These are phyloP conservation scores for Macrophya annulata DNA, from an alignment of 2,888 invertebrate genomes.

Conservation along the genomic window DNA sequence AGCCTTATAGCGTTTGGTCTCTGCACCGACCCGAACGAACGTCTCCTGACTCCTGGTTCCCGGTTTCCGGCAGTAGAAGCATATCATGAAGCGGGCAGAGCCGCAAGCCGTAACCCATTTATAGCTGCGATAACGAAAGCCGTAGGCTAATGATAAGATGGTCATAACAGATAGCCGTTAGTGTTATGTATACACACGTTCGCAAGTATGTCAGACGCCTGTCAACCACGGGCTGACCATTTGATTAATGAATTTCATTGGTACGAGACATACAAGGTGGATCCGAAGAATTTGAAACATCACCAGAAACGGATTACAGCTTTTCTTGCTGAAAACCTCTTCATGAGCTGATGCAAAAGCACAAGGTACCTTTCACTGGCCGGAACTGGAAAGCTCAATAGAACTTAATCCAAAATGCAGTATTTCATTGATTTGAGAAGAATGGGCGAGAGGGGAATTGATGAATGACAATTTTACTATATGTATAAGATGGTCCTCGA, in stretches of 20 bases:
- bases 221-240: neutral
- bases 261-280: neutral
- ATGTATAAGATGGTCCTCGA: too few species aligned
- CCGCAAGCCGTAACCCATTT: constrained; percentile 39
- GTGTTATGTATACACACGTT: constrained; percentile 13
- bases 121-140: constrained; percentile 32
- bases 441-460: neutral
- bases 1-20: constrained; percentile 36
- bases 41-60: constrained; percentile 25
- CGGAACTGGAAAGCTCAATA: neutral
- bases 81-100: neutral
- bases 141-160: constrained; percentile 31
- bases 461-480: too few species aligned
- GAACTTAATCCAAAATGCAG: neutral
- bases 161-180: constrained; percentile 21
- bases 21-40: constrained; percentile 16
- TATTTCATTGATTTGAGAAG: neutral
- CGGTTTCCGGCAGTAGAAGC: neutral
- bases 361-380: too few species aligned
- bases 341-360: neutral
- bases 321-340: neutral
- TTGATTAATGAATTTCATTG: neutral
- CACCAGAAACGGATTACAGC: neutral
- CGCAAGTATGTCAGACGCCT: neutral
- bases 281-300: neutral